These are phyloP conservation scores for Ptychadena robeensis DNA, from an alignment of 2,797 vertebrate species.

Conservation along the genomic window DNA sequence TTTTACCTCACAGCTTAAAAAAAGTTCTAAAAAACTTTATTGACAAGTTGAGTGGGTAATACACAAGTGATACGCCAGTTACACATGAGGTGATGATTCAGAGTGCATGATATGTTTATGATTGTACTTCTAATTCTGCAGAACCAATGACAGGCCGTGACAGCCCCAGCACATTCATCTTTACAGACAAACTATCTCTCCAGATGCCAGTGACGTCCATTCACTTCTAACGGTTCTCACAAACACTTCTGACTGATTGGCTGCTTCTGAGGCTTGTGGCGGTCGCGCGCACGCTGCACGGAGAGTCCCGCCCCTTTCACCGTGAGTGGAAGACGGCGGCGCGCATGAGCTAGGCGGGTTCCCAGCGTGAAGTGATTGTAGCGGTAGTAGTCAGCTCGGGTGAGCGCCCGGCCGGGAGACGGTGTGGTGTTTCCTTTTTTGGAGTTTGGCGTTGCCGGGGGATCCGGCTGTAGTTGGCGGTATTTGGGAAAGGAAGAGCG, in stretches of 20 bases:
- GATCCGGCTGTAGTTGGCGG: conserved; percentile 47
- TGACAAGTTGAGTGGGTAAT: too few relatives aligned
- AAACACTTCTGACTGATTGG: not conserved
- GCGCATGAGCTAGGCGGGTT: conserved; percentile 40
- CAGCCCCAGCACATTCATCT: not conserved
- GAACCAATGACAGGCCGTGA: not conserved
- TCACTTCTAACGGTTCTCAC: conserved; percentile 37
- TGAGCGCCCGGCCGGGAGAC: not conserved
- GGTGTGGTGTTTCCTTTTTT: not conserved
- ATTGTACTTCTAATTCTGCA: too few relatives aligned
- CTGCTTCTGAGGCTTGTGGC: not conserved
- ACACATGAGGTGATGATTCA: too few relatives aligned
- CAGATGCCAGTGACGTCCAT: not conserved
- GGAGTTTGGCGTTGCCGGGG: conserved; percentile 41
- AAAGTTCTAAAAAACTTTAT: too few relatives aligned
- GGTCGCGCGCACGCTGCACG: conserved; percentile 4
- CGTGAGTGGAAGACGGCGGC: conserved; percentile 29
- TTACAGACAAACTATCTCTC: not conserved
- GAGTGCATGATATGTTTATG: too few relatives aligned
- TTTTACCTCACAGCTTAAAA: too few relatives aligned
- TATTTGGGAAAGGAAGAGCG: not conserved
- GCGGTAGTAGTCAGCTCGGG: conserved; percentile 19
- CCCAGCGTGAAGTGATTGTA: conserved; percentile 24
- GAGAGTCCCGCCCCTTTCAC: conserved; percentile 4
- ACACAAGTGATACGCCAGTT: too few relatives aligned